A percentile compares a stretch with the other conserved stretches of the same genome.
phyloP scores from a whole-genome alignment of 2,113 vertebrate species.

The Bubo blakistoni region DNA sequence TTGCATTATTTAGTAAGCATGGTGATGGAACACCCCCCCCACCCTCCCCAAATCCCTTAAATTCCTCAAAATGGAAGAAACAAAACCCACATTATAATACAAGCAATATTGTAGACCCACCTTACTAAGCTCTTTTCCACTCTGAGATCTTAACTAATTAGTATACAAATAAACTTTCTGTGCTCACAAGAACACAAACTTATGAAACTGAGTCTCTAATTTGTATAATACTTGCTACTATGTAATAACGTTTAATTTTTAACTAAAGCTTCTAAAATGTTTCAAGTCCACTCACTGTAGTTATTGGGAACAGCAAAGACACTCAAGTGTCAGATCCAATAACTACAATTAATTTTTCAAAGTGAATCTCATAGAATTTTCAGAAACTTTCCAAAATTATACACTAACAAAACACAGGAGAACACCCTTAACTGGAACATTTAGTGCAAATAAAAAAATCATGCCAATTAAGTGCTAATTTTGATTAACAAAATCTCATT shows the following conservation, averaged over 20 bases:
- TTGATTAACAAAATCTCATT: background rate
- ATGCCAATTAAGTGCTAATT: background rate
- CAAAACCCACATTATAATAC: rapidly evolving
- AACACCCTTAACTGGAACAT: background rate
- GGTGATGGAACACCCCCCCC: background rate
- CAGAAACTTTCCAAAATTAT: background rate
- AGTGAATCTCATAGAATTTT: background rate
- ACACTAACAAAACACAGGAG: background rate
- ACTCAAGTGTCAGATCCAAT: background rate
- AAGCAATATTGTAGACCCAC: background rate
- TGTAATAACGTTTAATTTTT: background rate
- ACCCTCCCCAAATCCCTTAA: background rate
- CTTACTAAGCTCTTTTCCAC: background rate
- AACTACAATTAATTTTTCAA: background rate
- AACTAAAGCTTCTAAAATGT: background rate
- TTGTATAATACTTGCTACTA: background rate
- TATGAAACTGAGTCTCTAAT: background rate
- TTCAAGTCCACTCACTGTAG: background rate
- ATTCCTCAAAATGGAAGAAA: background rate
- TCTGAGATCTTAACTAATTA: background rate
- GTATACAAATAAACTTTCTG: background rate
- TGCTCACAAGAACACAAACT: background rate
- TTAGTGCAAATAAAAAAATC: background rate
- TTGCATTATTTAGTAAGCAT: background rate
- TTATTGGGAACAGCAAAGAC: background rate